Percentiles rank a stretch among this genome's conserved stretches.
Evolutionary conservation across 2,113 vertebrate genomes (phyloP).

Genomic region (Tyrannus savana): DNA sequence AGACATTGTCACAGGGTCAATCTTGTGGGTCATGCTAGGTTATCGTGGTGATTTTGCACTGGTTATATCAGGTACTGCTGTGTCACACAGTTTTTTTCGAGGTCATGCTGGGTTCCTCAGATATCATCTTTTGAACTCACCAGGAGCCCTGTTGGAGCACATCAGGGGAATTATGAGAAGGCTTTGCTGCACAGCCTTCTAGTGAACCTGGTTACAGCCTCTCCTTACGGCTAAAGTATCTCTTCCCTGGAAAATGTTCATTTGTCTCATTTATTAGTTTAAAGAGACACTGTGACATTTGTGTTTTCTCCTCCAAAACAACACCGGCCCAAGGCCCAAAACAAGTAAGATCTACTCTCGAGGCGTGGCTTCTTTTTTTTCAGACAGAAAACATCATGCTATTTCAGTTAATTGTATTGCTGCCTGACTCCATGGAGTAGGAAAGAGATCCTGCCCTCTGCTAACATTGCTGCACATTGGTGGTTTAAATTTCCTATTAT

Average conservation of each 20-base stretch:
- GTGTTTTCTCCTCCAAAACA: not conserved
- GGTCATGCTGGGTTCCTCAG: not conserved
- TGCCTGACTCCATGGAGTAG: not conserved
- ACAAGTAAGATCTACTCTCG: not conserved
- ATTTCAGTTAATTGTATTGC: not conserved
- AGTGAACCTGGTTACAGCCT: not conserved
- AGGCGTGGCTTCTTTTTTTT: not conserved
- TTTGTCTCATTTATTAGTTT: not conserved
- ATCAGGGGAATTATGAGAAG: not conserved
- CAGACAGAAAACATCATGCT: not conserved
- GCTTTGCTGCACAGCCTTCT: not conserved
- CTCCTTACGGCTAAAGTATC: not conserved
- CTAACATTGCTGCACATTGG: not conserved
- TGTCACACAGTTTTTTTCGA: not conserved
- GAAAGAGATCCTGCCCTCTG: not conserved
- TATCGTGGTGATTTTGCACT: not conserved
- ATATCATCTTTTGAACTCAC: not conserved
- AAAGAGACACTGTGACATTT: not conserved
- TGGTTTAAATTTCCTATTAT: not conserved
- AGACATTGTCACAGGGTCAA: slow-evolving; percentile 16
- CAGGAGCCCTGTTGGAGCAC: not conserved
- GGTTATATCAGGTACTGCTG: slow-evolving; percentile 14
- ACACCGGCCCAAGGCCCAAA: not conserved
- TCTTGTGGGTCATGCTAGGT: not conserved
- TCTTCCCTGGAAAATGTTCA: not conserved